These are phyloP conservation scores for Antechinus stuartii DNA, from an alignment of 2,113 vertebrate genomes.

Conservation along the genomic window DNA sequence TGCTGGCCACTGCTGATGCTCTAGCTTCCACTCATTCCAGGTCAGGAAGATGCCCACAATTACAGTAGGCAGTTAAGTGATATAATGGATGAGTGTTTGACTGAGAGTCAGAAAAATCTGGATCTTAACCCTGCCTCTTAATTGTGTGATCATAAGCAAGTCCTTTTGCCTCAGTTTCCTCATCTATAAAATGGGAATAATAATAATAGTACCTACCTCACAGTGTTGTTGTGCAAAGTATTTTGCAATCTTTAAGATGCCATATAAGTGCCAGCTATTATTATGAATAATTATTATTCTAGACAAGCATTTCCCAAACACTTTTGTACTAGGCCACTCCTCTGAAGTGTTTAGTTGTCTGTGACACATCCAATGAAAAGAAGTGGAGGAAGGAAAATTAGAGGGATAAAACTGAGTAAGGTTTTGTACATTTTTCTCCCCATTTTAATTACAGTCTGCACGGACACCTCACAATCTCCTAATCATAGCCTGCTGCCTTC, in stretches of 20 bases:
- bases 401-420: not conserved
- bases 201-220: not conserved
- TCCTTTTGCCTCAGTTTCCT: not conserved
- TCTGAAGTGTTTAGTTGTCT: not conserved
- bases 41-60: not conserved
- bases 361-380: not conserved
- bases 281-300: not conserved
- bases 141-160: not conserved
- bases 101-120: not conserved
- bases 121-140: not conserved
- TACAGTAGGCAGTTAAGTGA: not conserved
- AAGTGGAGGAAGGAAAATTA: not conserved
- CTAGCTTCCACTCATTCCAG: not conserved
- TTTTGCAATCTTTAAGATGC: not conserved
- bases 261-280: not conserved
- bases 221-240: not conserved
- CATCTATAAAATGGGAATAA: not conserved
- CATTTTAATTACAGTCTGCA: not conserved
- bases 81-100: not conserved
- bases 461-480: not conserved
- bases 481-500: not conserved
- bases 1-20: not conserved
- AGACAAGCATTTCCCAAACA: not conserved
- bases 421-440: not conserved
- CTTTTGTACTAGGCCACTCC: not conserved